phyloP scores from a whole-genome alignment of 2,888 invertebrate genomes.

The Metellina segmentata region DNA sequence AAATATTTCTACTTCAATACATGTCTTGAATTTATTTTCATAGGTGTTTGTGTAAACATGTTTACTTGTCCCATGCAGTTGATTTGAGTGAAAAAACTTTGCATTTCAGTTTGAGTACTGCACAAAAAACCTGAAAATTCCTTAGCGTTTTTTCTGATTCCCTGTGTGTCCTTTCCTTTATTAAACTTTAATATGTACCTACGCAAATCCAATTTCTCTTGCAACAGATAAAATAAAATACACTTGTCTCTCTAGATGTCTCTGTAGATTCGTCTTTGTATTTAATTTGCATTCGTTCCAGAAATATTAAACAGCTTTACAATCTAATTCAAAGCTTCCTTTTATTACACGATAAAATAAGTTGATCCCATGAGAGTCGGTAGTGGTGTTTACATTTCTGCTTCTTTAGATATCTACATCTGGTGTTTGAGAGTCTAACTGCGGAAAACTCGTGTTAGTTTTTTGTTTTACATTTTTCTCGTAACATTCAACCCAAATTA shows the following conservation, averaged over 20 bases:
- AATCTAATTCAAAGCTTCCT: neutral
- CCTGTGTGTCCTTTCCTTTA: no score
- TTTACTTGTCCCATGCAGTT: no score
- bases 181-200: no score
- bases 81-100: no score
- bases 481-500: neutral
- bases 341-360: neutral
- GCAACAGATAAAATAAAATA: neutral
- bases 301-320: neutral
- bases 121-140: no score
- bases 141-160: no score
- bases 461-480: neutral
- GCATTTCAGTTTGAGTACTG: no score
- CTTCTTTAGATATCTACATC: neutral
- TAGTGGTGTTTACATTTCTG: neutral
- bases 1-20: no score
- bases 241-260: neutral
- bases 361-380: neutral
- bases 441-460: neutral
- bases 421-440: neutral
- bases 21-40: no score
- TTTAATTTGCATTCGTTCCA: neutral
- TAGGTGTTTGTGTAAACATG: no score
- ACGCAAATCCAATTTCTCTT: no score
- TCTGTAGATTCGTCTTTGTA: neutral